phyloP scores from a whole-genome alignment of 37 sponge, comb jelly and placozoan species.

The Theonella swinhoei region DNA sequence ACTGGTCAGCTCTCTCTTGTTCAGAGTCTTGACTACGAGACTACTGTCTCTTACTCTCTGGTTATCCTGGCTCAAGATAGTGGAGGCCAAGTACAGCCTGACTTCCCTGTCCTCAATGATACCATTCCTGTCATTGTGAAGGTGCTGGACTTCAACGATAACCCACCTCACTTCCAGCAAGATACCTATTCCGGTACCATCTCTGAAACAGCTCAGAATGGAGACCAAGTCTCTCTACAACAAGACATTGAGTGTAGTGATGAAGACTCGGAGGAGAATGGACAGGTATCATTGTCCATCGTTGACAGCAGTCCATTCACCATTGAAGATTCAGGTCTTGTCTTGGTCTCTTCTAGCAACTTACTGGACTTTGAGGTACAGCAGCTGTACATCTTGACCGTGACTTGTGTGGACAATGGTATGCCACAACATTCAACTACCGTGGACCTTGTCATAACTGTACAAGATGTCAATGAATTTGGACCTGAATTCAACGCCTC shows the following conservation, averaged over 20 bases:
- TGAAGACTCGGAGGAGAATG: conserved; percentile 52
- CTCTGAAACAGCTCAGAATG: conserved; percentile 17
- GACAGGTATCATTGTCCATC: conserved; percentile 28
- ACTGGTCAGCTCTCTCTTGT: conserved; percentile 52
- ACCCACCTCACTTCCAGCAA: conserved; percentile 40
- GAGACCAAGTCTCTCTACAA: conserved; percentile 6
- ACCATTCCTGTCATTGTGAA: conserved; percentile 21
- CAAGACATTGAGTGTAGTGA: conserved; percentile 47
- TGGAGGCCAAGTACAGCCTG: conserved; percentile 28
- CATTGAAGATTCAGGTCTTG: conserved; percentile 16
- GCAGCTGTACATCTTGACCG: conserved; percentile 24
- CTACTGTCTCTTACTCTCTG: conserved; percentile 3
- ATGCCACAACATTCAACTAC: conserved; percentile 8
- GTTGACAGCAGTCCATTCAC: conserved; percentile 17
- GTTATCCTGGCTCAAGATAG: conserved; percentile 38
- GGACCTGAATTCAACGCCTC: conserved; percentile 36
- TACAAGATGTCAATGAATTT: conserved; percentile 55
- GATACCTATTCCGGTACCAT: conserved; percentile 21
- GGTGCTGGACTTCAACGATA: conserved; percentile 45
- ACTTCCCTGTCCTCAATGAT: conserved; percentile 27
- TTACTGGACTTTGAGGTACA: conserved; percentile 43
- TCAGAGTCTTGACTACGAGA: conserved; percentile 57
- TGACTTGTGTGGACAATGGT: conserved; percentile 43
- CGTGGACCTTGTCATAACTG: conserved; percentile 34
- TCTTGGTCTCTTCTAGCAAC: background rate